Evolutionary conservation across 2,888 invertebrate genomes (phyloP).

Genomic region (Helobdella robusta): DNA sequence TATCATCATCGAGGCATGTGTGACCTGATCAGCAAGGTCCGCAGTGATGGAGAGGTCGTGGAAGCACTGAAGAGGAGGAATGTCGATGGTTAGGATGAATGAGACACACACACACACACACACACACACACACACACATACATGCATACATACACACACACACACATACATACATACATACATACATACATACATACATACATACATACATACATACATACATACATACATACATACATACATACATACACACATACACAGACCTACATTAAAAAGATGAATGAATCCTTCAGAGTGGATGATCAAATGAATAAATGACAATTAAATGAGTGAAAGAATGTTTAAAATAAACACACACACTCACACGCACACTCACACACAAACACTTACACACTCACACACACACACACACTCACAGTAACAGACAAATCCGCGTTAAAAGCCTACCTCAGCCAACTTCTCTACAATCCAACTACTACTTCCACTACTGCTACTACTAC

Average conservation of each 20-base stretch:
- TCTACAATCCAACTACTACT: conserved; percentile 6
- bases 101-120: background rate
- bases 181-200: conserved; percentile 19
- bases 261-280: background rate
- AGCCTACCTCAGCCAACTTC: too few relatives aligned
- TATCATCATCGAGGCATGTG: too few relatives aligned
- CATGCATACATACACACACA: background rate
- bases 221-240: conserved; percentile 21
- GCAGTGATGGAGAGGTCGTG: too few relatives aligned
- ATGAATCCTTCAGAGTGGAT: background rate
- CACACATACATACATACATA: conserved; percentile 2
- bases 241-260: background rate
- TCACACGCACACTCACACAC: background rate
- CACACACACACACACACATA: conserved; percentile 3
- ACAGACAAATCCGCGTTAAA: too few relatives aligned
- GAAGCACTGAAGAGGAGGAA: too few relatives aligned
- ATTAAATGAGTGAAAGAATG: too few relatives aligned
- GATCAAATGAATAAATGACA: too few relatives aligned
- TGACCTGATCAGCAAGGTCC: too few relatives aligned
- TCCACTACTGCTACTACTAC: conserved; percentile 8
- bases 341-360: background rate
- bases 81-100: background rate
- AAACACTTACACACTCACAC: background rate
- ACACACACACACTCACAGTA: too few relatives aligned
- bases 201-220: conserved; percentile 23